Conservation (phyloP, 30 jellyfish, hydroid and myxozoan genomes). For the Hydractinia symbiolongicarpus region DNA sequence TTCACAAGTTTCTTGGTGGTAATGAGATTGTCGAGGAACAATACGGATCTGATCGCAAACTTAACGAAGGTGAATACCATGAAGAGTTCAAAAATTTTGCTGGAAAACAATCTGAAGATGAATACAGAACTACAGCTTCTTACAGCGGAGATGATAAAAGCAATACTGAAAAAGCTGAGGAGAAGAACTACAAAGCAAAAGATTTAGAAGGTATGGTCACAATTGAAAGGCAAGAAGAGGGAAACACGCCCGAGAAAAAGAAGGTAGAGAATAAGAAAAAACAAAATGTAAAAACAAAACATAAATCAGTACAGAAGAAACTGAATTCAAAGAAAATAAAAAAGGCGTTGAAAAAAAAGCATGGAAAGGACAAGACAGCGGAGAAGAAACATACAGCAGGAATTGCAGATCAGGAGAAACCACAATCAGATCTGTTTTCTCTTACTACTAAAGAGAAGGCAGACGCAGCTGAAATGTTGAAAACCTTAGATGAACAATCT, state of each 20-base stretch:
- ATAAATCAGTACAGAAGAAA: neutral
- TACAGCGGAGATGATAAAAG: neutral
- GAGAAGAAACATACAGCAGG: neutral
- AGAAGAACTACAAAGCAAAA: neutral
- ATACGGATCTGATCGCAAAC: neutral
- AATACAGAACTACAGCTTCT: neutral
- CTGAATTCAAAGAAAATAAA: neutral
- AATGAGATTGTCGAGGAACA: slow-evolving; percentile 5
- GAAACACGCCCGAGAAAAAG: neutral
- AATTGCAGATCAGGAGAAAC: neutral
- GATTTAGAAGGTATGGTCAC: slow-evolving; percentile 6
- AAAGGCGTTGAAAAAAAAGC: neutral
- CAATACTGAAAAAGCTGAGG: slow-evolving; percentile 1
- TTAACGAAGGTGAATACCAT: neutral
- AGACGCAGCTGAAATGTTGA: slow-evolving; percentile 4
- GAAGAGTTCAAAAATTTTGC: neutral
- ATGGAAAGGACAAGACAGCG: neutral
- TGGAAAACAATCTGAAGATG: slow-evolving; percentile 2
- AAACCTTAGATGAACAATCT: slow-evolving; percentile 5
- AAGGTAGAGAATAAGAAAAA: neutral
- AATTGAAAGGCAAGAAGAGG: neutral
- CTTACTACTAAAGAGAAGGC: neutral
- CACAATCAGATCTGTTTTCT: neutral
- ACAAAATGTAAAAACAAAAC: neutral
- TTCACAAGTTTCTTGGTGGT: neutral